Conservation (phyloP, 1,140 invertebrate genomes). For the Tachypleus tridentatus region DNA sequence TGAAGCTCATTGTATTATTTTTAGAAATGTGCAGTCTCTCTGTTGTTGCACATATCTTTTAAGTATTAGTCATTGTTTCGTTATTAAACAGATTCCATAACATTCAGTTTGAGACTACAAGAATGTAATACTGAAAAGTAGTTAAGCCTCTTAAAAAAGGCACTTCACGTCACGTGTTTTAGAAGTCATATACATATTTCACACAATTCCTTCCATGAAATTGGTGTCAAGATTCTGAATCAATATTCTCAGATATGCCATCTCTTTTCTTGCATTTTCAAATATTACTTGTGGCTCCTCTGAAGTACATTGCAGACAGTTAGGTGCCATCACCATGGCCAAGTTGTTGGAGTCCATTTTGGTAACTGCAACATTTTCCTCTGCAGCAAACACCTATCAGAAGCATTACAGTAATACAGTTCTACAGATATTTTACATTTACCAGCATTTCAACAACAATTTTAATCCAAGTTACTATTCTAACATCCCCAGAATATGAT, state of each 20-base stretch:
- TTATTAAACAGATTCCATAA: too few relatives aligned
- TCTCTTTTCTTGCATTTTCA: conserved; percentile 94
- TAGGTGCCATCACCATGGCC: conserved; percentile 97
- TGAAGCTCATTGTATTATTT: too few relatives aligned
- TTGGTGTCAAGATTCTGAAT: conserved; percentile 84
- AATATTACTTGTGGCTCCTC: conserved; percentile 86
- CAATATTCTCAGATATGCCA: conserved; percentile 89
- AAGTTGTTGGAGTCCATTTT: conserved; percentile 98
- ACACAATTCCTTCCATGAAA: conserved; percentile 45
- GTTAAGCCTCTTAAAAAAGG: too few relatives aligned
- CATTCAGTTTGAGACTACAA: too few relatives aligned
- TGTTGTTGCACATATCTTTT: too few relatives aligned
- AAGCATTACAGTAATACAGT: neutral
- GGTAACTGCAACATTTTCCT: conserved; percentile 80
- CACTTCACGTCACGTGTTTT: too few relatives aligned
- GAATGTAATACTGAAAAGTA: too few relatives aligned
- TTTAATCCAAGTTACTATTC: too few relatives aligned
- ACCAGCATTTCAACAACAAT: too few relatives aligned
- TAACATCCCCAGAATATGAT: too few relatives aligned
- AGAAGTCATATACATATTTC: neutral
- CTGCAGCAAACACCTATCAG: conserved; percentile 64
- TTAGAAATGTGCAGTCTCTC: too few relatives aligned
- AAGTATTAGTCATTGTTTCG: too few relatives aligned
- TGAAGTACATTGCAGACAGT: conserved; percentile 87
- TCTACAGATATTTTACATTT: neutral